These are phyloP conservation scores for Phrixothrix hirtus DNA, from an alignment of 2,888 invertebrate species.

Conservation along the genomic window DNA sequence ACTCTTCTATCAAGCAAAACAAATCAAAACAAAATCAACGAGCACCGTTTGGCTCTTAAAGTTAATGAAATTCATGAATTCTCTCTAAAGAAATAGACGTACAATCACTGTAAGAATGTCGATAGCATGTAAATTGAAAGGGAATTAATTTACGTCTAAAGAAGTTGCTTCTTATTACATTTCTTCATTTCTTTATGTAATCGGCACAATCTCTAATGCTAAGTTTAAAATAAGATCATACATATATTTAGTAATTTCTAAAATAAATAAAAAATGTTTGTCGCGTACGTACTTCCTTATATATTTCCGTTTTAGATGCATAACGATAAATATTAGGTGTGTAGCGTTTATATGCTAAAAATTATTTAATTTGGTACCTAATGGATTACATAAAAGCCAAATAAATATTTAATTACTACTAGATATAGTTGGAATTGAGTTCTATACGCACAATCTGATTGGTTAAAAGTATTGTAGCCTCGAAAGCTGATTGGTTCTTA, in stretches of 20 bases:
- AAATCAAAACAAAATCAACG: constrained; percentile 19
- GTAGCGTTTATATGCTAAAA: neutral
- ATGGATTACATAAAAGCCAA: too few relatives aligned
- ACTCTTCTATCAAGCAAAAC: constrained; percentile 9
- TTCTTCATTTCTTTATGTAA: neutral
- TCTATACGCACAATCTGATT: too few relatives aligned
- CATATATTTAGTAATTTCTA: too few relatives aligned
- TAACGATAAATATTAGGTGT: neutral
- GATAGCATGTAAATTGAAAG: neutral
- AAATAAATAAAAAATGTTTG: too few relatives aligned
- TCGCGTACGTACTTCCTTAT: too few relatives aligned
- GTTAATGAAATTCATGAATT: constrained; percentile 10
- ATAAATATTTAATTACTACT: too few relatives aligned
- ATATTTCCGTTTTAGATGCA: too few relatives aligned
- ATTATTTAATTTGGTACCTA: too few relatives aligned
- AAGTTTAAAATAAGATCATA: neutral
- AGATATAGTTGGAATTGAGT: too few relatives aligned
- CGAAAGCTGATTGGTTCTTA: too few relatives aligned
- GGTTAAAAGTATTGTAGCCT: too few relatives aligned
- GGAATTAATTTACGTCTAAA: neutral
- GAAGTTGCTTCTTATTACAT: neutral
- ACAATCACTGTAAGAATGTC: neutral
- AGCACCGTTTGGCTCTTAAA: constrained; percentile 5
- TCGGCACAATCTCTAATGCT: neutral
- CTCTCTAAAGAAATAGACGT: neutral